Percentiles rank a stretch among this genome's conserved stretches.
These are phyloP conservation scores for Asteroscopus sphinx DNA, from an alignment of 2,888 invertebrate species.

Conservation along the genomic window DNA sequence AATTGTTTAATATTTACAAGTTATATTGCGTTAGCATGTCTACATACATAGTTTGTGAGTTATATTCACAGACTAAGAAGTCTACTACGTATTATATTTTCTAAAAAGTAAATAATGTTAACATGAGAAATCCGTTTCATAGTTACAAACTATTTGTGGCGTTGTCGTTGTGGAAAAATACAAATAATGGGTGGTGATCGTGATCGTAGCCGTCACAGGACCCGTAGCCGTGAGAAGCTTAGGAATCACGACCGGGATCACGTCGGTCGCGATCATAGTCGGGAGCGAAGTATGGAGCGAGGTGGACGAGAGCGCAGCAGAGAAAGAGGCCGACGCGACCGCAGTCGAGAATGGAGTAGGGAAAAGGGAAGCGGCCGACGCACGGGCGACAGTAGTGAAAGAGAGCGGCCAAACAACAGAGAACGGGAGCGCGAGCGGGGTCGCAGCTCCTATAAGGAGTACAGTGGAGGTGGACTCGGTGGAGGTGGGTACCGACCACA, in stretches of 20 bases:
- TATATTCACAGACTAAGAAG: neutral
- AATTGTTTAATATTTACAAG: no score
- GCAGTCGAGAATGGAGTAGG: conserved; percentile 43
- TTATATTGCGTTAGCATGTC: no score
- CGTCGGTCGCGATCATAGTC: conserved; percentile 62
- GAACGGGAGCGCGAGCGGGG: conserved; percentile 62
- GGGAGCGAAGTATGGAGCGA: conserved; percentile 40
- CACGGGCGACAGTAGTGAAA: conserved; percentile 44
- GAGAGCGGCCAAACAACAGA: conserved; percentile 32
- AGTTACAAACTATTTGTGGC: neutral
- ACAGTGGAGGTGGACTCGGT: conserved; percentile 74
- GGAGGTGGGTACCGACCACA: conserved; percentile 71
- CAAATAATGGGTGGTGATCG: conserved; percentile 34
- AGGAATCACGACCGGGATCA: no score
- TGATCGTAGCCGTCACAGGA: conserved; percentile 4
- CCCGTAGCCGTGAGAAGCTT: no score
- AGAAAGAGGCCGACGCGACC: conserved; percentile 28
- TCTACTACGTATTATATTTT: no score
- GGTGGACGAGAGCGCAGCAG: conserved; percentile 45
- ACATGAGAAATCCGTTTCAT: no score
- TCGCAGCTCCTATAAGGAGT: conserved; percentile 65
- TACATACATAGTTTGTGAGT: no score
- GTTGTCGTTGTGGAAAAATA: conserved; percentile 15
- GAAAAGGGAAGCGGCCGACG: conserved; percentile 27
- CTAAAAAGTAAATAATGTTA: neutral